Evolutionary conservation across 2,113 vertebrate species (phyloP), one percentile per base, ranked within the genome.

Genomic region (Microcebus lehilahytsara): DNA sequence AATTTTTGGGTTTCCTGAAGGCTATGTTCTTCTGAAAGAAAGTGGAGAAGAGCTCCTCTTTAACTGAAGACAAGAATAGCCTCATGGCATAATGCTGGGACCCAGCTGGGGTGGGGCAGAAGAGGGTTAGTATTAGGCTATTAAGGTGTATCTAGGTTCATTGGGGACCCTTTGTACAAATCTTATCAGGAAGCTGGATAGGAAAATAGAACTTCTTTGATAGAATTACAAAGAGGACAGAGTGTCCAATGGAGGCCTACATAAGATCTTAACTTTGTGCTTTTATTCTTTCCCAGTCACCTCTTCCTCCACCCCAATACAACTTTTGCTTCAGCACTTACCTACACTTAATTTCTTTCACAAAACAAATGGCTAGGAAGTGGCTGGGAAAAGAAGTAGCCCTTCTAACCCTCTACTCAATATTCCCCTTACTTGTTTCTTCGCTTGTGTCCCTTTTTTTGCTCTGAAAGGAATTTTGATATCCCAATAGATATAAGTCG

Each of bases 401-500:
- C 64, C 74, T 71, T 85, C 4, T 74, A 60, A 40, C 8, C 22
- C 40, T 67, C 40, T 9, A 34, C 1, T 20, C n/a, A 34, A 58
- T 27, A 53, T 85, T 85, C 3, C 75, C 81, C 97, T 98, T 97
- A 98, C 98, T 95, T 97, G 96, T 83, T 62, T 84, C 86, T 91
- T 98, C 89, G 89, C 71, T 56, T 85, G 67, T 78, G 51, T 94
- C 27, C 93, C 32, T 90, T 56, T 98, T 98, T 80, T 98, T 98
- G 56, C 98, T 96, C 13, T 37, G 95, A 88, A 99, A 98, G 7
- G 98, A 97, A 92, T 98, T 97, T 93, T 99, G 99, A 97, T 98
- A 99, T 11, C 99, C 99, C 84, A 99, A 27, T 9, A 98, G 85
- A 71, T 98, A 98, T 14, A 99, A 86, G 40, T 99, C 98, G 92